Evolutionary conservation across 2,888 invertebrate species (phyloP).

Genomic region (Drosophila nr. perissopoda): DNA sequence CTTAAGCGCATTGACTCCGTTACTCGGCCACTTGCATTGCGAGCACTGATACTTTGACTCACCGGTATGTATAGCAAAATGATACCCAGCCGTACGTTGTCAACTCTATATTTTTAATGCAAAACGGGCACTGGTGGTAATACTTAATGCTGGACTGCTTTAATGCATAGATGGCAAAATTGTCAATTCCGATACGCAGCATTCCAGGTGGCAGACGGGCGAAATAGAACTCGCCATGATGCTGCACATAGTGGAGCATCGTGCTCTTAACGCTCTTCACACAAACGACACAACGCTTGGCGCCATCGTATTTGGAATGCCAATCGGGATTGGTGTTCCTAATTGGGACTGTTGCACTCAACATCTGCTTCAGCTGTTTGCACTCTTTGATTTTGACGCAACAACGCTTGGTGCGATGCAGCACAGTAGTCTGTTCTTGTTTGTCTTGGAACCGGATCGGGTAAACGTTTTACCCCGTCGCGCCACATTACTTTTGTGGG

Average conservation of each 20-base stretch:
- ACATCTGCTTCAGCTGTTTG: not conserved
- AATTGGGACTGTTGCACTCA: not conserved
- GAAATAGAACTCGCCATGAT: slow-evolving; percentile 76
- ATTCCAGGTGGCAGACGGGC: slow-evolving; percentile 69
- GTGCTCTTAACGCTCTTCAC: slow-evolving; percentile 18
- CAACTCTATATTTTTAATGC: slow-evolving; percentile 63
- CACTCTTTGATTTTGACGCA: slow-evolving; percentile 8
- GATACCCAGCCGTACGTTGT: slow-evolving; percentile 85
- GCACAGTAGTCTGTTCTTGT: not conserved
- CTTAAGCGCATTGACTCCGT: slow-evolving; percentile 6
- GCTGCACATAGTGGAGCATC: slow-evolving; percentile 67
- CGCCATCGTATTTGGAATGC: slow-evolving; percentile 77
- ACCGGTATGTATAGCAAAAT: slow-evolving; percentile 91
- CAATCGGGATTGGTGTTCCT: slow-evolving; percentile 72
- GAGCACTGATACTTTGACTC: slow-evolving; percentile 90
- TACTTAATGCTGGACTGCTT: slow-evolving; percentile 2
- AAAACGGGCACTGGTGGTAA: slow-evolving; percentile 79
- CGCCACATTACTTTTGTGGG: slow-evolving; percentile 41
- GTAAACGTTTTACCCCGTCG: slow-evolving; percentile 44
- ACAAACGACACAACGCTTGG: slow-evolving; percentile 74
- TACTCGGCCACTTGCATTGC: slow-evolving; percentile 84
- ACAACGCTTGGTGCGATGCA: not conserved
- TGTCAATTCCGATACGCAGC: slow-evolving; percentile 49
- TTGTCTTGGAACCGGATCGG: not conserved
- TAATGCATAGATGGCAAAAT: slow-evolving; percentile 35